These are phyloP conservation scores for Poeciliopsis turrubarensis DNA, from an alignment of 2,113 vertebrate species.

Conservation along the genomic window DNA sequence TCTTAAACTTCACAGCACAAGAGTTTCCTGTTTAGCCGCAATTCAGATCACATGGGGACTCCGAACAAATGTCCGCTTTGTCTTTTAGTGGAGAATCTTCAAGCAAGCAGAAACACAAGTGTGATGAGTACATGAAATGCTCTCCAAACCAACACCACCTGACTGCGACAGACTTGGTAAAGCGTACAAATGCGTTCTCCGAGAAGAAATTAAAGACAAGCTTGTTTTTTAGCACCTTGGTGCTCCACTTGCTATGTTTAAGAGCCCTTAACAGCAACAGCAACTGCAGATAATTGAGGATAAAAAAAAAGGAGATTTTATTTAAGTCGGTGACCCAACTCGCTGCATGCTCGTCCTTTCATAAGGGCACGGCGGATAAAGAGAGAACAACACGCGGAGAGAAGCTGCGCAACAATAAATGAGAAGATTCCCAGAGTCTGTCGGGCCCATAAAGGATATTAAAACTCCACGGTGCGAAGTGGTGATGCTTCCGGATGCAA, in stretches of 20 bases:
- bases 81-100: constrained; percentile 19
- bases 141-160: constrained; percentile 16
- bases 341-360: constrained; percentile 6
- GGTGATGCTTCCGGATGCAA: constrained; percentile 54
- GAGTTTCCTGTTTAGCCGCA: neutral
- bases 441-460: constrained; percentile 42
- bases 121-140: neutral
- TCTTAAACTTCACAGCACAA: neutral
- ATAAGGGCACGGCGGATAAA: constrained; percentile 20
- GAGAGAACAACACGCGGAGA: constrained; percentile 11
- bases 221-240: neutral
- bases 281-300: constrained; percentile 19
- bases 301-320: constrained; percentile 1
- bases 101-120: constrained; percentile 4
- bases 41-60: constrained; percentile 19
- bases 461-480: constrained; percentile 39
- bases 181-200: neutral
- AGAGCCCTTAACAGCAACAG: constrained; percentile 4
- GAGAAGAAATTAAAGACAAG: neutral
- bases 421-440: constrained; percentile 31
- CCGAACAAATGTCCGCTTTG: constrained; percentile 22
- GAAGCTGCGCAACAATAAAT: constrained; percentile 19
- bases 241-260: neutral
- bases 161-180: constrained; percentile 1
- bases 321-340: constrained; percentile 14